Evolutionary conservation across 2,797 vertebrate genomes (phyloP), one percentile per base, ranked within the genome.

Genomic region (Chelmon rostratus): DNA sequence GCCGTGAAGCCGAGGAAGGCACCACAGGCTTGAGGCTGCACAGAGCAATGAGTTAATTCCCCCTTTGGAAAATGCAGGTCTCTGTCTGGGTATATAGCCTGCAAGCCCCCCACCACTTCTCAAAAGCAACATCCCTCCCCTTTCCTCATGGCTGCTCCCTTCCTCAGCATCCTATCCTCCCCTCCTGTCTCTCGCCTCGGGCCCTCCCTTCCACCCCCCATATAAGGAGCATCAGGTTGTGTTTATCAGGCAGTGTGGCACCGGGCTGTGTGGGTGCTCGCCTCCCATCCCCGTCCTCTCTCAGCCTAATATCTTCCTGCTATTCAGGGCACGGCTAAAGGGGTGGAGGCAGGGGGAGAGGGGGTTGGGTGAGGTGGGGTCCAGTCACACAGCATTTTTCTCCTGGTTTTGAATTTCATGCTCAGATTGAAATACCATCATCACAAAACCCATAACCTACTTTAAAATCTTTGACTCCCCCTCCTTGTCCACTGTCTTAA

Each of bases 301-400:
- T 72, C 66, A 67, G 70, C 77, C 80, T 83, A 75, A 79, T 84
- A 84, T 85, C 79, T 78, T 77, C 76, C 76, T 80, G 87, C 94
- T 95, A 95, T 95, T 95, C 91, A 92, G 86, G 90, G 93, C 61
- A 71, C 47, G 4, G 71, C 72, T 44, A n/a, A 61, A 65, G 71
- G 61, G 56, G 75, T n/a, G 67, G 67, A 38, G 71, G 63, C 15
- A 8, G 33, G 44, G 13, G 66, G 18, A 23, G 42, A 7, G 33
- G 42, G 50, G 25, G 56, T 23, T 61, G 52, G 28, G 44, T 44
- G 52, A 57, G 71, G 31, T 13, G 57, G 68, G 69, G 73, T 82
- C 69, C 64, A 53, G 64, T 82, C 80, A 62, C 15, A 46, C 53
- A 68, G 88, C 86, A 90, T 85, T 92, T 93, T 92, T 90, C 67